Evolutionary conservation across 1,140 invertebrate genomes (phyloP).

Genomic region (Neocloeon triangulifer): DNA sequence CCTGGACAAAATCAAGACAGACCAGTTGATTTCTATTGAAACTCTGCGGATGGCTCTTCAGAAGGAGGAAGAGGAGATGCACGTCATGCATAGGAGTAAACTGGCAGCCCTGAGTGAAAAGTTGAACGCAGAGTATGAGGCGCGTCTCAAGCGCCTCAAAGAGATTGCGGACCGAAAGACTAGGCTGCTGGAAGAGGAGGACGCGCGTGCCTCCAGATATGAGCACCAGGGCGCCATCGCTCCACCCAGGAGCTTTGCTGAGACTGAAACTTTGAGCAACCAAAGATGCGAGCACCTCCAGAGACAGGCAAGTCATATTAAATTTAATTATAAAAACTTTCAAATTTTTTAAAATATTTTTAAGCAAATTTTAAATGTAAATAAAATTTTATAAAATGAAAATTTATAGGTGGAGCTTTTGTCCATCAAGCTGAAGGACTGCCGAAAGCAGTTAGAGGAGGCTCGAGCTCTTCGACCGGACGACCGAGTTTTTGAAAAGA

Average conservation of each 20-base stretch:
- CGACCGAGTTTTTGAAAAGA: constrained; percentile 22
- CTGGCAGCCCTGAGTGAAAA: constrained; percentile 4
- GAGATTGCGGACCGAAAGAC: constrained; percentile 3
- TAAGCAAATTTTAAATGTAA: too few relatives aligned
- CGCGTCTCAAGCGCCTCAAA: neutral
- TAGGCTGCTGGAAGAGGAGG: constrained; percentile 3
- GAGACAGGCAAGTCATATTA: too few relatives aligned
- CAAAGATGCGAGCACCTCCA: constrained; percentile 3
- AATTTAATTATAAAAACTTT: too few relatives aligned
- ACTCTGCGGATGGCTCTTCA: neutral
- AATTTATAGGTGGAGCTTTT: constrained; percentile 4
- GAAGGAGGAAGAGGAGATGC: constrained; percentile 6
- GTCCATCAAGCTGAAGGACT: constrained; percentile 1
- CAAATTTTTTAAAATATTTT: too few relatives aligned
- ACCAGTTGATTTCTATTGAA: neutral
- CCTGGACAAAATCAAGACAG: neutral
- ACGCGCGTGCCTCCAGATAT: neutral
- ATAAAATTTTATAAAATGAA: too few relatives aligned
- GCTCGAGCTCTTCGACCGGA: constrained; percentile 1
- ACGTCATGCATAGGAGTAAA: constrained; percentile 2
- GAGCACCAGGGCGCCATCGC: too few relatives aligned
- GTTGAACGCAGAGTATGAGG: constrained; percentile 4
- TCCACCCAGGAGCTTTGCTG: too few relatives aligned
- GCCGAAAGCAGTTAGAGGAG: constrained; percentile 1
- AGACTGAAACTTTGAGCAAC: too few relatives aligned